Evolutionary conservation across 2,113 vertebrate species (phyloP), one percentile per base, ranked within the genome.

Genomic region (Pterocles gutturalis): DNA sequence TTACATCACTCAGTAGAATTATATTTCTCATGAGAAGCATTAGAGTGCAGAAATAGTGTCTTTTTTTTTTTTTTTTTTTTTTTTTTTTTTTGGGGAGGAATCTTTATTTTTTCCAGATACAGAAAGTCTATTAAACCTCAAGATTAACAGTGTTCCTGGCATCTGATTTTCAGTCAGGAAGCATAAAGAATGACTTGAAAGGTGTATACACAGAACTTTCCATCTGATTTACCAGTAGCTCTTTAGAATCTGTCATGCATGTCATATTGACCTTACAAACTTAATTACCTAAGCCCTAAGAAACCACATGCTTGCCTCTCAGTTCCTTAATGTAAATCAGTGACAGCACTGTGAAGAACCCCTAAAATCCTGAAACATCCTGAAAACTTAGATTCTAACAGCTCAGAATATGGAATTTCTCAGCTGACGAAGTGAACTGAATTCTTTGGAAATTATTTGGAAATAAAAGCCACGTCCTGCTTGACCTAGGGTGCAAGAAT

Each of bases 141-240:
- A 96, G 88, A 95, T 87, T 62, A 95, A 70, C 73, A 81, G 43
- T 66, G n/a, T 36, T 93, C 41, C 54, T 75, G 41, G 67, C 89
- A 90, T 94, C 66, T 89, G 89, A 90, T 90, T 96, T 96, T 93
- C 38, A 92, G 85, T 61, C 83, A 96, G 95, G 81, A 97, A 96
- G 65, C 84, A 73, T 83, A 96, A 95, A 96, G 89, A 96, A 83
- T 81, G 46, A 82, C 89, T 95, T 84, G 87, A 96, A 97, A 96
- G 87, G 67, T 95, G 25, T 64, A 76, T 41, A 49, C 78, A 57
- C 33, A 92, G 51, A 89, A 77, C 71, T 78, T 96, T 67, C 38
- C 60, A 54, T 61, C 53, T 97, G 89, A 96, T 96, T 95, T 97
- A 84, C 54, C 76, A 86, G 95, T 80, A 83, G 61, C 87, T 86